phyloP scores from a whole-genome alignment of 2,113 vertebrate species.

The Pithys albifrons region DNA sequence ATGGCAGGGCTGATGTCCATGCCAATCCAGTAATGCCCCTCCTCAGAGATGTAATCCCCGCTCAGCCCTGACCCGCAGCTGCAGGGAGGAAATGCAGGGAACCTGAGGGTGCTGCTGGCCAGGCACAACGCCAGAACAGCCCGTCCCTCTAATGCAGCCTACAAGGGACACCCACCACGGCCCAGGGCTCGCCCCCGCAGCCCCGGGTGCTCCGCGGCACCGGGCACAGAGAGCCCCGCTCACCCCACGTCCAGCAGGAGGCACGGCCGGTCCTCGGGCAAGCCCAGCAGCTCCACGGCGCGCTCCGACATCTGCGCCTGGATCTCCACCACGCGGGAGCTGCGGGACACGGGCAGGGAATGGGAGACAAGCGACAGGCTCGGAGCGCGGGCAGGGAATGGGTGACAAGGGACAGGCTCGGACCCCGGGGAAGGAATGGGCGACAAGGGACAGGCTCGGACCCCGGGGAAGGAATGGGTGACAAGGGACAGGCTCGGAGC shows the following conservation, averaged over 20 bases:
- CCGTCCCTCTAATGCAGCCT: no score
- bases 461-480: no score
- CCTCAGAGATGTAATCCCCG: slow-evolving; percentile 87
- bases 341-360: slow-evolving; percentile 8
- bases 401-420: no score
- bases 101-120: not conserved
- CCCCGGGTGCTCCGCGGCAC: rapidly evolving
- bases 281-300: slow-evolving; percentile 87
- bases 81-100: not conserved
- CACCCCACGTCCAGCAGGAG: slow-evolving; percentile 93
- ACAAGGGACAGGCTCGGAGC: no score
- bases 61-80: slow-evolving; percentile 97
- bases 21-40: slow-evolving; percentile 93
- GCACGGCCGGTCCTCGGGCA: slow-evolving; percentile 84
- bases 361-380: no score
- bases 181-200: not conserved
- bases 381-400: no score
- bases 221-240: not conserved
- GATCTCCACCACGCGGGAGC: slow-evolving; percentile 93
- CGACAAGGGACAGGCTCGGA: no score
- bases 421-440: no score
- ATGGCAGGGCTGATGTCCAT: slow-evolving; percentile 94
- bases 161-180: not conserved
- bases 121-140: rapidly evolving
- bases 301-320: slow-evolving; percentile 93